Evolutionary conservation across 1,140 invertebrate genomes (phyloP).

Genomic region (Muscidifurax raptorellus): DNA sequence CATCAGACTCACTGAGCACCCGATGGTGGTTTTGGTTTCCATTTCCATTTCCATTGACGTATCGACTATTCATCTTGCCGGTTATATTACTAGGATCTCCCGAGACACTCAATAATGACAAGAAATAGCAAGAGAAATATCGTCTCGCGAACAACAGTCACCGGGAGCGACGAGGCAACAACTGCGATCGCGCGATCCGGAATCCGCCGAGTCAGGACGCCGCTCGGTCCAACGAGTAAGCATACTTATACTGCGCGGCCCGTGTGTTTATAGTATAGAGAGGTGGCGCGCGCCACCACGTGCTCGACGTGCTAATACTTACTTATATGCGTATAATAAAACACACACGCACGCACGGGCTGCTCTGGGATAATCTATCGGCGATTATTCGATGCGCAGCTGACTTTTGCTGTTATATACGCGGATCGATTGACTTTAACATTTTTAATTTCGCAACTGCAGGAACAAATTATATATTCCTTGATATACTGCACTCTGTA

Average conservation of each 20-base stretch:
- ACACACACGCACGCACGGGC: no score
- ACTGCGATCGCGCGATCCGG: background rate
- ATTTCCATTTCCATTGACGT: slow-evolving; percentile 1
- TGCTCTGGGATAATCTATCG: no score
- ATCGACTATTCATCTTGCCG: background rate
- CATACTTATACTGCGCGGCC: background rate
- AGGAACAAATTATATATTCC: no score
- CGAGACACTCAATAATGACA: background rate
- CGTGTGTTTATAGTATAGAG: background rate
- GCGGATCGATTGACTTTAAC: no score
- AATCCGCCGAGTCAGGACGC: slow-evolving; percentile 8
- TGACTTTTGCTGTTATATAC: no score
- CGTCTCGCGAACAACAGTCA: no score
- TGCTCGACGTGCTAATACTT: background rate
- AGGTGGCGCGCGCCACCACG: background rate
- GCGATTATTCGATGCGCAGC: no score
- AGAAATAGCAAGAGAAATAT: no score
- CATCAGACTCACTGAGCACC: slow-evolving; percentile 9
- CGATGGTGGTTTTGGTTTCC: background rate
- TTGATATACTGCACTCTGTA: no score
- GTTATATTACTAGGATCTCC: no score
- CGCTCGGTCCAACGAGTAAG: background rate
- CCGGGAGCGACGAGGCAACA: background rate
- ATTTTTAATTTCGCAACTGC: no score
- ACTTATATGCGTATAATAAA: no score